Conservation (phyloP, 2,888 invertebrate species). For the Andrena haemorrhoa region DNA sequence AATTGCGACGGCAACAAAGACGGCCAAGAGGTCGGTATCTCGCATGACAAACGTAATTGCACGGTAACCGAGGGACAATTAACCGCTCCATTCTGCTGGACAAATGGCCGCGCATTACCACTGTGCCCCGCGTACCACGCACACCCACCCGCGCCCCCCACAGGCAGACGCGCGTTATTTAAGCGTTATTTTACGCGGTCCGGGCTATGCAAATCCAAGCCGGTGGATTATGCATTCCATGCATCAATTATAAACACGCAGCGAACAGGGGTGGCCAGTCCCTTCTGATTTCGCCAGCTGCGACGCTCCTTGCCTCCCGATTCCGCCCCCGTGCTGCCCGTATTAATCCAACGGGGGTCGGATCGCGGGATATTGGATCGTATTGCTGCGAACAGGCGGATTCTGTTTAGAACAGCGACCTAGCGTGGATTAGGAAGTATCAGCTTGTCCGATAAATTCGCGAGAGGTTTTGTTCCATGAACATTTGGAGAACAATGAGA, state of each 20-base stretch:
- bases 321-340: too few relatives aligned
- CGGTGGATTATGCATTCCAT: constrained; percentile 66
- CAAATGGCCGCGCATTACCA: constrained; percentile 63
- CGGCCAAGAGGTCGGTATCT: constrained; percentile 53
- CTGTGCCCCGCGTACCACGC: too few relatives aligned
- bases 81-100: constrained; percentile 69
- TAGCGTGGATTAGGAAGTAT: too few relatives aligned
- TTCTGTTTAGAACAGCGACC: too few relatives aligned
- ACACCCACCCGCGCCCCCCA: neutral
- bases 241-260: constrained; percentile 59
- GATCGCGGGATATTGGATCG: too few relatives aligned
- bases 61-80: constrained; percentile 67
- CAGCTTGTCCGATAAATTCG: too few relatives aligned
- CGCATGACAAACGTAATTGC: constrained; percentile 69
- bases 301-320: too few relatives aligned
- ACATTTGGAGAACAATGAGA: neutral
- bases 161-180: constrained; percentile 55
- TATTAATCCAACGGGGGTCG: too few relatives aligned
- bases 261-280: constrained; percentile 7
- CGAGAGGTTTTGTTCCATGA: neutral
- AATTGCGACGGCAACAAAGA: constrained; percentile 57
- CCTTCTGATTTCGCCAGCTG: neutral
- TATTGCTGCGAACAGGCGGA: too few relatives aligned
- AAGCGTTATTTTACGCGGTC: constrained; percentile 60
- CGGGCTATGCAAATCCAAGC: constrained; percentile 62